Conservation (phyloP, 92 coral and sea anemone genomes). For the Desmophyllum pertusum region DNA sequence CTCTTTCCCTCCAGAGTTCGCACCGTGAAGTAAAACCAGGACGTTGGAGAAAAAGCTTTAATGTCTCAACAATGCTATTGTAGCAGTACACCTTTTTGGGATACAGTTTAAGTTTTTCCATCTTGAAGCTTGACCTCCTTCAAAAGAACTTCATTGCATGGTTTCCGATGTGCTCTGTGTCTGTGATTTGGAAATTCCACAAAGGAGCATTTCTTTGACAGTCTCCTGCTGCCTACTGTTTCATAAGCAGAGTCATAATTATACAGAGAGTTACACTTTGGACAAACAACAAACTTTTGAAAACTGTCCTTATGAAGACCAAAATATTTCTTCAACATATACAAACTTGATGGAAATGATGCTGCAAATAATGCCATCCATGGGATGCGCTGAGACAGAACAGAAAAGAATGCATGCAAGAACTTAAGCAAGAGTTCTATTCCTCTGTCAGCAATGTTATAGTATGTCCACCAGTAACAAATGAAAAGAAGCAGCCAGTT, state of each 20-base stretch:
- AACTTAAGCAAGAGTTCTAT: constrained; percentile 54
- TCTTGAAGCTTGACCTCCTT: constrained; percentile 32
- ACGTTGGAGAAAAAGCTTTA: constrained; percentile 34
- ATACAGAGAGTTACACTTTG: constrained; percentile 48
- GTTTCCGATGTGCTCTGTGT: constrained; percentile 32
- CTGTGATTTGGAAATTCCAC: constrained; percentile 34
- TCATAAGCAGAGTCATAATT: constrained; percentile 36
- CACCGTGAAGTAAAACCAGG: constrained; percentile 35
- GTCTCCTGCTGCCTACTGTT: constrained; percentile 45
- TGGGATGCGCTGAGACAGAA: constrained; percentile 43
- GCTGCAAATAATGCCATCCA: constrained; percentile 43
- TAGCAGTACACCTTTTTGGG: constrained; percentile 1
- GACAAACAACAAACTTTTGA: constrained; percentile 61
- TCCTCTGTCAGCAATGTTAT: constrained; percentile 65
- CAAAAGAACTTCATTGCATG: constrained; percentile 41
- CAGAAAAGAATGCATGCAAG: constrained; percentile 46
- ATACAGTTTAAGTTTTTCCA: constrained; percentile 11
- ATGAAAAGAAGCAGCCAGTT: constrained; percentile 62
- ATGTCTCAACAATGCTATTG: constrained; percentile 35
- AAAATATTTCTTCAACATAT: constrained; percentile 48
- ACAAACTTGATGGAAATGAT: constrained; percentile 63
- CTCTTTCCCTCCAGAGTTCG: constrained; percentile 36
- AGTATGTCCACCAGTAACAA: constrained; percentile 59
- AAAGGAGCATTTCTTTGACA: constrained; percentile 45
- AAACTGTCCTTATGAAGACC: constrained; percentile 53